Evolutionary conservation across 2,113 vertebrate genomes (phyloP).

Genomic region (Hemiprocne comata): DNA sequence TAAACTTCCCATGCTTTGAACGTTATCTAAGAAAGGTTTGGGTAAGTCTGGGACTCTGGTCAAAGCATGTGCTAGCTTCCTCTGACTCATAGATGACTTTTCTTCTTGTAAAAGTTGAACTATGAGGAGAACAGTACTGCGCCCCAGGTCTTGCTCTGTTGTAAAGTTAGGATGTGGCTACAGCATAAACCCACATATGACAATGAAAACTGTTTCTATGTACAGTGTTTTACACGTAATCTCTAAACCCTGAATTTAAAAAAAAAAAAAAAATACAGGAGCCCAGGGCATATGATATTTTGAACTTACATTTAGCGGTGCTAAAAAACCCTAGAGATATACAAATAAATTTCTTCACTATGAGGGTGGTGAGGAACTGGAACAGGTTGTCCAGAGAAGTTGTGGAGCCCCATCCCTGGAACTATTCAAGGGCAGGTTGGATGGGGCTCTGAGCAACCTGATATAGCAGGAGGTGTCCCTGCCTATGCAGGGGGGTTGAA

Average conservation of each 20-base stretch:
- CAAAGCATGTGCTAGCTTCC: not conserved
- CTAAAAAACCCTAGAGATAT: rapidly evolving
- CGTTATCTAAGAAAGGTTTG: not conserved
- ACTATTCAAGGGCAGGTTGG: no score
- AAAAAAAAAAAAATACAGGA: not conserved
- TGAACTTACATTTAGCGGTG: not conserved
- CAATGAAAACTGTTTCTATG: not conserved
- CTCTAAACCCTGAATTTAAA: not conserved
- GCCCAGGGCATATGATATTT: not conserved
- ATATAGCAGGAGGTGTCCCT: no score
- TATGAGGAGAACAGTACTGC: not conserved
- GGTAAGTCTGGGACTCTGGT: not conserved
- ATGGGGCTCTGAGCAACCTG: no score
- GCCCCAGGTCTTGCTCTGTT: not conserved
- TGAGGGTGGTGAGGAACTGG: no score
- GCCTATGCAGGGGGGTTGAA: no score
- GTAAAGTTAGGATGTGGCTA: not conserved
- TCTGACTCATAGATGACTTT: not conserved
- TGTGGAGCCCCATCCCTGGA: no score
- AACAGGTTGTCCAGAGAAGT: no score
- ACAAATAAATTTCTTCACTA: not conserved
- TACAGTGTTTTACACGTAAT: not conserved
- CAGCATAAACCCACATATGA: not conserved
- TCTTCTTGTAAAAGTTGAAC: not conserved
- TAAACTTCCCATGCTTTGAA: not conserved